These are phyloP conservation scores for Nephrotoma appendiculata DNA, from an alignment of 2,888 invertebrate genomes.

Conservation along the genomic window DNA sequence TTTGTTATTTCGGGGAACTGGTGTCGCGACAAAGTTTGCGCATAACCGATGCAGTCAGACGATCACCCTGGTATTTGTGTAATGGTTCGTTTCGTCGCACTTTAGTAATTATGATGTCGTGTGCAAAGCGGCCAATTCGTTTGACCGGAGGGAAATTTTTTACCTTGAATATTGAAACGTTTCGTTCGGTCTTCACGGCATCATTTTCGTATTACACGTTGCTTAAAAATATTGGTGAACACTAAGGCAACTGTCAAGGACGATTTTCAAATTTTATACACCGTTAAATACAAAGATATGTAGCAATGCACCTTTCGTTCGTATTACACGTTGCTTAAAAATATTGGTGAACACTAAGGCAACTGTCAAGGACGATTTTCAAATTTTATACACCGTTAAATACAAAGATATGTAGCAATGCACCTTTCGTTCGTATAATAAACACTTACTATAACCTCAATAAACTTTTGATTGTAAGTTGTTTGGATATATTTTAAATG, in stretches of 20 bases:
- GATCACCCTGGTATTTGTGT: slow-evolving; percentile 24
- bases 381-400: too few species aligned
- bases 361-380: too few species aligned
- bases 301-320: not conserved
- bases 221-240: slow-evolving; percentile 1
- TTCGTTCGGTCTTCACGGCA: slow-evolving; percentile 10
- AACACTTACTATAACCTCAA: too few species aligned
- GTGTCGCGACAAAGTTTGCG: slow-evolving; percentile 18
- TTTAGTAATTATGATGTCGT: slow-evolving; percentile 20
- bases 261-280: too few species aligned
- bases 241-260: not conserved
- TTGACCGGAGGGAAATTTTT: slow-evolving; percentile 24
- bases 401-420: too few species aligned
- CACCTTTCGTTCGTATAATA: too few species aligned
- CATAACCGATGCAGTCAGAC: slow-evolving; percentile 21
- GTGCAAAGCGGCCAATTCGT: slow-evolving; percentile 17
- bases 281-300: too few species aligned
- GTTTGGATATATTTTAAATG: too few species aligned
- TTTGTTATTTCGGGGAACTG: slow-evolving; percentile 23
- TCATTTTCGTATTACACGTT: slow-evolving; percentile 5
- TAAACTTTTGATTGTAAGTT: too few species aligned
- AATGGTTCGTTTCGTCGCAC: slow-evolving; percentile 17
- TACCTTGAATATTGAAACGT: slow-evolving; percentile 20
- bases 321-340: slow-evolving; percentile 1
- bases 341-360: not conserved